Conservation (phyloP, 2,113 vertebrate species). For the Thomomys bottae region DNA sequence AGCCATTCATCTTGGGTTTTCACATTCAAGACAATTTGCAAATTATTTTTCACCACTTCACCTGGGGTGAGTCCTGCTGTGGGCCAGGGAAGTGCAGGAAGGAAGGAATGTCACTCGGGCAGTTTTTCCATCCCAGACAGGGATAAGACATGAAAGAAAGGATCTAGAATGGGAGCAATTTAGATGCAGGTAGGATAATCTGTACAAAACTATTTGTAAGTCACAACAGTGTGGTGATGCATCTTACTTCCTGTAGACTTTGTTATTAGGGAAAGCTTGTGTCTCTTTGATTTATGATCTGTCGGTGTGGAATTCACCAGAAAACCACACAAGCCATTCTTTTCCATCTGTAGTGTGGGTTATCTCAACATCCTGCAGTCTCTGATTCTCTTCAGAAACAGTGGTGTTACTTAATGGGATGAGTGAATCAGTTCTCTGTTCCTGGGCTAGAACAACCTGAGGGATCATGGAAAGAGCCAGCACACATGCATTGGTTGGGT, state of each 20-base stretch:
- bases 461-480: background rate
- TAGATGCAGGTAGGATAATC: background rate
- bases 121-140: background rate
- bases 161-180: background rate
- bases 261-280: background rate
- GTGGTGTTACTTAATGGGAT: background rate
- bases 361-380: background rate
- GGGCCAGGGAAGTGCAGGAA: constrained; percentile 13
- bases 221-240: fast-evolving
- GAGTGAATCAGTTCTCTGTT: background rate
- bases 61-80: constrained; percentile 47
- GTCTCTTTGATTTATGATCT: background rate
- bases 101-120: constrained; percentile 15
- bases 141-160: background rate
- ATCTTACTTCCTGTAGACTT: background rate
- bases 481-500: background rate
- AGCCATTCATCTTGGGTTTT: constrained; percentile 40
- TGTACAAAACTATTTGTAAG: no score
- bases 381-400: background rate
- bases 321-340: background rate
- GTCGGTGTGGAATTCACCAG: background rate
- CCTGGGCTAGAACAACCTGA: background rate
- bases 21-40: constrained; percentile 45
- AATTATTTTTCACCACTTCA: constrained; percentile 72
- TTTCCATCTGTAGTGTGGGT: background rate